Evolutionary conservation across 2,113 vertebrate genomes (phyloP), one percentile per base, ranked within the genome.

Genomic region (Pedetes capensis): DNA sequence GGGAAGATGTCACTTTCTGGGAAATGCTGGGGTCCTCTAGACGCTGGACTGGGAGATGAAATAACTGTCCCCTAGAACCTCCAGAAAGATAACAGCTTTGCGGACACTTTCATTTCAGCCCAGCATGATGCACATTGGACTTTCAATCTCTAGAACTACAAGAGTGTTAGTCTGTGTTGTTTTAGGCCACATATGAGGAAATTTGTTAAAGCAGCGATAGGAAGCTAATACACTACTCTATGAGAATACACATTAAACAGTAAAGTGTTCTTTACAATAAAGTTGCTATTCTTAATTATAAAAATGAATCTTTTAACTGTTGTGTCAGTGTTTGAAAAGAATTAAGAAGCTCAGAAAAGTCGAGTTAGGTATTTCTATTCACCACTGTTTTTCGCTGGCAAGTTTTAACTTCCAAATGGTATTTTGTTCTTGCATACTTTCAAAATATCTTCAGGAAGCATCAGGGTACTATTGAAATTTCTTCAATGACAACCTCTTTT

Each of bases 401-500:
- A 66, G 64, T 94, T 93, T 94, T 93, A 83, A 76, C 79, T 91
- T 94, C 22, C 75, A 95, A 96, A 91, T 76, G 32, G 39, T 59
- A 93, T 87, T 96, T 88, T 93, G 37, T 91, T 91, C 75, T 85
- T 44, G 59, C 8, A 44, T 69, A 82, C 71, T 80, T 96, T 96
- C 87, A 85, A 75, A 97, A 92, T 79, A 93, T 89, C 93, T 96
- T 95, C 64, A 78, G 82, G 79, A 95, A 97, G 72, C 69, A 97
- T 97, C 89, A 96, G 84, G 66, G 9, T n/a, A 72, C 87, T 92
- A 96, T 44, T 95, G 92, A 96, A 92, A 94, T 95, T 92, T 96
- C 85, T 80, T 95, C 95, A 96, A 92, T 97, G 97, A 94, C 92
- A 96, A 93, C 92, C 89, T 90, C 72, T 78, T 94, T 82, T 93